phyloP scores from a whole-genome alignment of 2,888 invertebrate genomes.

The Deilephila porcellus region DNA sequence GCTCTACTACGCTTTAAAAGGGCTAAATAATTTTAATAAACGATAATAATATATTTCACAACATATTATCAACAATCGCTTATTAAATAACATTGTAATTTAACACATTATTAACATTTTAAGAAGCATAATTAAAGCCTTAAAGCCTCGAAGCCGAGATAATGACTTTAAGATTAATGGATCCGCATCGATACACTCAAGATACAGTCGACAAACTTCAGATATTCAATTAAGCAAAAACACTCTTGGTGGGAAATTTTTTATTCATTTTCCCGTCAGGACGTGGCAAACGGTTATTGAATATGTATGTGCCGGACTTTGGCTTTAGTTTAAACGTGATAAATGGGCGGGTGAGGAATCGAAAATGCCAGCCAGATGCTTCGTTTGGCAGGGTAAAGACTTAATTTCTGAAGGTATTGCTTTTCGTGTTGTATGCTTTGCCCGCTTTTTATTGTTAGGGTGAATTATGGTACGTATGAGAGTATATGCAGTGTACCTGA shows the following conservation, averaged over 20 bases:
- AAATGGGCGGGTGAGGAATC: neutral
- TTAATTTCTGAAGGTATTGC: neutral
- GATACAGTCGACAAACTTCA: neutral
- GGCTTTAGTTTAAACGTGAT: conserved; percentile 2
- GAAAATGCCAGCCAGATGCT: neutral
- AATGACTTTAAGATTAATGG: neutral
- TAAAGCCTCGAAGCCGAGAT: neutral
- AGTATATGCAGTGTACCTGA: too few relatives aligned
- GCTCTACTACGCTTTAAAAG: neutral
- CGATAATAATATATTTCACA: neutral
- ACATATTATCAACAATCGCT: neutral
- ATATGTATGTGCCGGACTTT: conserved; percentile 10
- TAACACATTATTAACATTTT: neutral
- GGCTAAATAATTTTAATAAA: neutral
- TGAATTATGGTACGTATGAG: too few relatives aligned
- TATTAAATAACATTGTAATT: neutral
- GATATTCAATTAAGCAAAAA: conserved; percentile 17
- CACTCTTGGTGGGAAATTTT: neutral
- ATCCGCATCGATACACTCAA: neutral
- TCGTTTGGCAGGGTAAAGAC: neutral
- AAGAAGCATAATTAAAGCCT: neutral
- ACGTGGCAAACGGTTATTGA: conserved; percentile 4
- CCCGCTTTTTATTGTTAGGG: too few relatives aligned
- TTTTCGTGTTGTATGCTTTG: too few relatives aligned
- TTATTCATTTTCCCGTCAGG: neutral